Percentiles rank a stretch among this genome's conserved stretches.
Conservation (phyloP, 1,140 invertebrate species). For the Planococcus citri region DNA sequence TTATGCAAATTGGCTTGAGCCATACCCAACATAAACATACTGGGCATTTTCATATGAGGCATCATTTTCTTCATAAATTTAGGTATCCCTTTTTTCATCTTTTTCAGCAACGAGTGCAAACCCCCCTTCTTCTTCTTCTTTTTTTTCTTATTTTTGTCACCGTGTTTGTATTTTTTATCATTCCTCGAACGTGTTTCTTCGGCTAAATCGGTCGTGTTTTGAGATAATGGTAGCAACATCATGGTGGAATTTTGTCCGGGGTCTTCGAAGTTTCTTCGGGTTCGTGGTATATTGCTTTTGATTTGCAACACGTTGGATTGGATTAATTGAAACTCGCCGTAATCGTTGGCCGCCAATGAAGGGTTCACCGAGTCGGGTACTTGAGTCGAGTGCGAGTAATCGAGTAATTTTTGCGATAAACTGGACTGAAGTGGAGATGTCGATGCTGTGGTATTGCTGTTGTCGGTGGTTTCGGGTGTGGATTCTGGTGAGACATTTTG, state of each 20-base stretch:
- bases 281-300: background rate
- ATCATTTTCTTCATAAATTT: background rate
- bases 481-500: too few relatives aligned
- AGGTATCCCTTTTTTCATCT: background rate
- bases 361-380: background rate
- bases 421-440: too few relatives aligned
- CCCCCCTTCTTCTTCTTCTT: constrained; percentile 4
- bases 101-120: background rate
- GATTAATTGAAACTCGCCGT: background rate
- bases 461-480: too few relatives aligned
- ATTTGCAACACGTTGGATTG: background rate
- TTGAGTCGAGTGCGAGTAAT: background rate
- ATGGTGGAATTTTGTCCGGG: background rate
- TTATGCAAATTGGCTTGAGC: background rate
- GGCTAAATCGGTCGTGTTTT: background rate
- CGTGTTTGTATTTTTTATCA: background rate
- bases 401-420: background rate
- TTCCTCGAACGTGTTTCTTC: background rate
- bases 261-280: background rate
- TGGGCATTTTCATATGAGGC: background rate
- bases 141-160: background rate
- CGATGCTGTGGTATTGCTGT: too few relatives aligned
- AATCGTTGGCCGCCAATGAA: background rate
- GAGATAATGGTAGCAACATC: background rate
- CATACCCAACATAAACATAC: constrained; percentile 11